Evolutionary conservation across 2,113 vertebrate species (phyloP).

Genomic region (Morone saxatilis): DNA sequence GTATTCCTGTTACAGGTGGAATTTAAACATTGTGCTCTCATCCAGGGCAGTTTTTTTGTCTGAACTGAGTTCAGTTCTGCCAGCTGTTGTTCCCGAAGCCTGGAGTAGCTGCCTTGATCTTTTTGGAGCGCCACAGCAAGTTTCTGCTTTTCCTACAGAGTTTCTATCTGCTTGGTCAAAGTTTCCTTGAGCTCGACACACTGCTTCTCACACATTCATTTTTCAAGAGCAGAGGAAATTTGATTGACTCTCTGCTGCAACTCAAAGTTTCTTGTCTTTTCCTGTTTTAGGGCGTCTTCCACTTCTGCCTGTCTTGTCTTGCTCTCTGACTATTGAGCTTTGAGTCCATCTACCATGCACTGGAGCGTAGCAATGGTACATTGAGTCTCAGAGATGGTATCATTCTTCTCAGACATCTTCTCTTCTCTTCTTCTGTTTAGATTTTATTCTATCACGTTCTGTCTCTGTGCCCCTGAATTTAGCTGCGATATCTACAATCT

Average conservation of each 20-base stretch:
- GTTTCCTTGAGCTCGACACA: background rate
- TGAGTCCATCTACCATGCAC: background rate
- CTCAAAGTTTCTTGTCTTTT: background rate
- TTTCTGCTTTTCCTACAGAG: too few species aligned
- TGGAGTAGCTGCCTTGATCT: background rate
- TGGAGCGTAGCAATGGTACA: background rate
- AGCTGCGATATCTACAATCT: background rate
- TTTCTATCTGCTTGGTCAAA: background rate
- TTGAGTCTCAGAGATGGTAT: background rate
- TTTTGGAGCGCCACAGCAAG: too few species aligned
- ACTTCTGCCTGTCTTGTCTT: background rate
- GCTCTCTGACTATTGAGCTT: background rate
- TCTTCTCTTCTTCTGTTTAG: background rate
- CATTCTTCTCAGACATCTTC: background rate
- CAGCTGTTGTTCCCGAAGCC: background rate
- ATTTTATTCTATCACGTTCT: too few species aligned
- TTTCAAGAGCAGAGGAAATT: background rate
- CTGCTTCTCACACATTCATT: background rate
- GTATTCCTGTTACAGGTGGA: background rate
- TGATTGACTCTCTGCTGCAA: background rate
- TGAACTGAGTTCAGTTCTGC: background rate
- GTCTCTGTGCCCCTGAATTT: background rate
- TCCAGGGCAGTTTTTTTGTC: background rate
- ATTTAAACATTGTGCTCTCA: background rate
- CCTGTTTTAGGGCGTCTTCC: constrained; percentile 48